Base-by-base conservation (phyloP, 2,797 vertebrate genomes). In the Gallinago stenura region DNA sequence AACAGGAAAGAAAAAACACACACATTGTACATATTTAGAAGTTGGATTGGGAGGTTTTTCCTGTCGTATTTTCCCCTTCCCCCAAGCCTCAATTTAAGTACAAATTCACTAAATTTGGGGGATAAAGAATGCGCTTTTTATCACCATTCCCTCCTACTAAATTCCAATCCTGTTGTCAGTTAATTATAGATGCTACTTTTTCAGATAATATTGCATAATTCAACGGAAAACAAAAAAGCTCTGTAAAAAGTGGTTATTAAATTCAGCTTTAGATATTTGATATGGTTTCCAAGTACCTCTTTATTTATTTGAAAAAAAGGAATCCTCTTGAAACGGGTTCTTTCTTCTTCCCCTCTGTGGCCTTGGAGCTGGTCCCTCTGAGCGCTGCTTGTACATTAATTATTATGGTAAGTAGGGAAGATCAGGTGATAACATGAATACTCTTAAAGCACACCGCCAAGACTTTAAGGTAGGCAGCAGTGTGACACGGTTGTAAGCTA, bases 181-280 rank as follows among this genome's bases (percentile, higher is more conserved):
- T 89, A 77, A 37, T 70, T 85, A 94, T 91, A 96, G 95, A 97
- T 94, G 92, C 89, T 95, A 48, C 82, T 80, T 83, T 82, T 89
- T 90, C 56, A 81, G 80, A 90, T 94, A 70, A 87, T 76, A 70
- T 76, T 96, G 87, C 93, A 94, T 96, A 97, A 97, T 95, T 97
- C 92, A 97, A 91, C 17, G 31, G 51, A 96, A 97, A 98, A 97
- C 88, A 89, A 96, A 97, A 97, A 96, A 96, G 95, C 86, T 86
- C 88, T 96, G 94, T 97, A 95, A 93, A 97, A 96, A 79, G 85
- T 88, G 65, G 90, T 85, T 97, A 96, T 98, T 97, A 98, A 97
- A 96, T 96, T 89, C 97, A 96, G 96, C 93, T 97, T 97, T 82
- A 95, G 97, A 92, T 95, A 97, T 79, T 92, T 46, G 92, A 98